phyloP scores from a whole-genome alignment of 2,888 invertebrate genomes.

The Ernsta delagoae region DNA sequence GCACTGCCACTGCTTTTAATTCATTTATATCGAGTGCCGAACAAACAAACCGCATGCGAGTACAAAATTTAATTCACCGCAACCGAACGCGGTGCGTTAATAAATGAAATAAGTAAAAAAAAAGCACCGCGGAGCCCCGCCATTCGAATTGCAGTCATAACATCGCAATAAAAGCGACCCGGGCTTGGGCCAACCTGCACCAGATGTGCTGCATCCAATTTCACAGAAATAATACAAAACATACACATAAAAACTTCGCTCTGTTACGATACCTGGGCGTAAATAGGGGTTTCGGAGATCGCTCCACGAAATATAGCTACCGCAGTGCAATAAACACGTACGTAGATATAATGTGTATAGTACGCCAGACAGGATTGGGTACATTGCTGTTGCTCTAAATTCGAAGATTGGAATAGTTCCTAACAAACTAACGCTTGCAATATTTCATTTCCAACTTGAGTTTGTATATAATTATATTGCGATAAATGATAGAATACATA shows the following conservation, averaged over 20 bases:
- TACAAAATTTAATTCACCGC: constrained; percentile 61
- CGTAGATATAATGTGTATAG: constrained; percentile 22
- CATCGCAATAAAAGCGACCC: constrained; percentile 68
- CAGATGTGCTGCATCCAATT: constrained; percentile 73
- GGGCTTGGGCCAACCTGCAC: constrained; percentile 53
- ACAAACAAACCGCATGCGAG: constrained; percentile 53
- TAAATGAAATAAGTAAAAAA: constrained; percentile 70
- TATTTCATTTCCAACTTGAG: neutral
- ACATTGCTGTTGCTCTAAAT: constrained; percentile 13
- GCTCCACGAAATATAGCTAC: constrained; percentile 59
- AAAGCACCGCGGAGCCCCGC: constrained; percentile 44
- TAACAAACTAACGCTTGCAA: constrained; percentile 1
- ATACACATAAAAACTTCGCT: constrained; percentile 63
- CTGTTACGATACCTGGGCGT: constrained; percentile 69
- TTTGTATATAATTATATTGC: neutral
- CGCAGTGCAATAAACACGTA: constrained; percentile 33
- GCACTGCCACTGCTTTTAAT: constrained; percentile 37
- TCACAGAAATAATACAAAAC: constrained; percentile 67
- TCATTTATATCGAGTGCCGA: constrained; percentile 39
- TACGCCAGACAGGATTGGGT: constrained; percentile 9
- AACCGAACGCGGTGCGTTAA: constrained; percentile 56
- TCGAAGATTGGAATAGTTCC: constrained; percentile 1
- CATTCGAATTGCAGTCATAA: constrained; percentile 74
- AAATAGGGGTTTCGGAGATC: constrained; percentile 72
- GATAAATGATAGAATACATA: neutral